These are phyloP conservation scores for Takifugu ocellatus DNA, from an alignment of 2,797 vertebrate genomes.

Conservation along the genomic window DNA sequence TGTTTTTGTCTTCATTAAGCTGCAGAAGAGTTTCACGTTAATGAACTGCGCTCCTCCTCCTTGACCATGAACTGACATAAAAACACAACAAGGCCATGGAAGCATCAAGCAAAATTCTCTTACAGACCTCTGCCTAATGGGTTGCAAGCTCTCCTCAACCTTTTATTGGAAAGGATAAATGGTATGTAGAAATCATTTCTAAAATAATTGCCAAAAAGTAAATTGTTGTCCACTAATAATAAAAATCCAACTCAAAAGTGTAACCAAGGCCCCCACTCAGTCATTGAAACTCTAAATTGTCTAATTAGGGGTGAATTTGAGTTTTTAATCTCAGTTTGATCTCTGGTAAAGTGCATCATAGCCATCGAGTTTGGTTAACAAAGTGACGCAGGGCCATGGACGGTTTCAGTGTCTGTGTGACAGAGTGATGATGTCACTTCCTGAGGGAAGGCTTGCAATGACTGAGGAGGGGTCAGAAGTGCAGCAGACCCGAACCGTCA, in stretches of 20 bases:
- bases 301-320: not conserved
- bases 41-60: too few species aligned
- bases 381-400: not conserved
- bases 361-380: slow-evolving; percentile 7
- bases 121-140: too few species aligned
- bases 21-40: too few species aligned
- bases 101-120: too few species aligned
- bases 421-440: not conserved
- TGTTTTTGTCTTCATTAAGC: too few species aligned
- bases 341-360: not conserved
- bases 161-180: slow-evolving; percentile 3
- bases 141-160: slow-evolving; percentile 1
- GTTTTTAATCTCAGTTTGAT: not conserved
- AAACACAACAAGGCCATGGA: too few species aligned
- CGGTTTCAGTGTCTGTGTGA: slow-evolving; percentile 17
- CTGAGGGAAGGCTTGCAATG: not conserved
- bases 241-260: slow-evolving; percentile 1
- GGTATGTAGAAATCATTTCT: slow-evolving; percentile 20
- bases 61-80: too few species aligned
- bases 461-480: not conserved
- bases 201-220: not conserved
- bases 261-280: not conserved
- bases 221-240: not conserved
- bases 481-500: too few species aligned
- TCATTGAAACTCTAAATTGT: slow-evolving; percentile 1